Evolutionary conservation across 1,140 invertebrate genomes (phyloP).

Genomic region (Brachionus sp.): DNA sequence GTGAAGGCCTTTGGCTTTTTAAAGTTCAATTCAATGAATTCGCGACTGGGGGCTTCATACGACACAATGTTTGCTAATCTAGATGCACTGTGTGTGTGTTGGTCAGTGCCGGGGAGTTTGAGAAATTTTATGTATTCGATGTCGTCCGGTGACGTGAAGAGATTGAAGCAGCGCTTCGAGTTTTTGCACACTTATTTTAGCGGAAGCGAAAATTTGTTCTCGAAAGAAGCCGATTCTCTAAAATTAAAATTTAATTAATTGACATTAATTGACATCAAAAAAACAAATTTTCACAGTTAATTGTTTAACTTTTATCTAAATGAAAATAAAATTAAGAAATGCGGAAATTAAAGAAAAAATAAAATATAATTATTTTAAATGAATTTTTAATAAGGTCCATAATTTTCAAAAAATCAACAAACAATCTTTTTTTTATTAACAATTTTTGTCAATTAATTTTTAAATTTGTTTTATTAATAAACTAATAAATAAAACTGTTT

Average conservation of each 20-base stretch:
- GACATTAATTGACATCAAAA: too few relatives aligned
- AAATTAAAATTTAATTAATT: background rate
- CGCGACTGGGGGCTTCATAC: background rate
- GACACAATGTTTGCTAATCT: background rate
- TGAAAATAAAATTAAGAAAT: too few relatives aligned
- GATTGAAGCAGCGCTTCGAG: background rate
- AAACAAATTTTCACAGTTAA: too few relatives aligned
- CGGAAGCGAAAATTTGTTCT: conserved; percentile 16
- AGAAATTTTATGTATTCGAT: background rate
- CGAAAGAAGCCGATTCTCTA: background rate
- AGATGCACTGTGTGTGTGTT: background rate
- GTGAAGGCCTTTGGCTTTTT: conserved; percentile 10
- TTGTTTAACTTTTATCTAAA: too few relatives aligned
- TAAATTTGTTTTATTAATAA: too few relatives aligned
- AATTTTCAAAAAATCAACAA: background rate
- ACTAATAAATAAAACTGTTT: too few relatives aligned
- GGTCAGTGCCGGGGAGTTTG: background rate
- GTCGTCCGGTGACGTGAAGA: background rate
- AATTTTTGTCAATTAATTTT: too few relatives aligned
- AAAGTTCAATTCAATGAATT: background rate
- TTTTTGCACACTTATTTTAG: conserved; percentile 30
- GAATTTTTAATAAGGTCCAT: too few relatives aligned
- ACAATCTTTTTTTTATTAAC: too few relatives aligned
- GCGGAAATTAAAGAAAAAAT: too few relatives aligned
- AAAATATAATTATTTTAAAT: too few relatives aligned